Percentiles rank a stretch among this genome's conserved stretches.
Conservation (phyloP, 2,797 vertebrate species). For the Pseudochromis fuscus region DNA sequence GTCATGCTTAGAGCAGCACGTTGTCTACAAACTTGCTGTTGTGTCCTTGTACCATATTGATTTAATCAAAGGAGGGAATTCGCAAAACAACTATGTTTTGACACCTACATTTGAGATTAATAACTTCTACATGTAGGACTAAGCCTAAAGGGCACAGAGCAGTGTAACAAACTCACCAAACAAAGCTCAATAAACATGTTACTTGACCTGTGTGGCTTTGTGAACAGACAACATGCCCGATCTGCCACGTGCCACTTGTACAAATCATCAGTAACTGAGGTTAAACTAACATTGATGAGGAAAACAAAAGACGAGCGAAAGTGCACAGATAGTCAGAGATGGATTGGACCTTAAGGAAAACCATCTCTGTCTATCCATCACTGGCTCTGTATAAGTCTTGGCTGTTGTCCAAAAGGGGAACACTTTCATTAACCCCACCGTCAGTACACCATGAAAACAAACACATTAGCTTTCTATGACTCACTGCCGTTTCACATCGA, state of each 20-base stretch:
- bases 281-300: constrained; percentile 54
- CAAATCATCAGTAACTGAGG: constrained; percentile 38
- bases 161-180: constrained; percentile 7
- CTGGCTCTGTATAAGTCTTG: constrained; percentile 53
- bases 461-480: constrained; percentile 67
- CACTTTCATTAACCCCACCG: constrained; percentile 64
- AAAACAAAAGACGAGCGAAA: constrained; percentile 47
- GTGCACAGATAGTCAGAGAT: constrained; percentile 36
- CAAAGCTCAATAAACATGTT: constrained; percentile 16
- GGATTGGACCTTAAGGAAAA: constrained; percentile 30
- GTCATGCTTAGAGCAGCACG: no score
- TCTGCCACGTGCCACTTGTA: constrained; percentile 35
- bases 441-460: constrained; percentile 69
- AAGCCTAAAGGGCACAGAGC: neutral
- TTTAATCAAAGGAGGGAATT: neutral
- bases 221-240: constrained; percentile 31
- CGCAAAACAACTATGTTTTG: neutral
- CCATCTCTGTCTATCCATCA: constrained; percentile 57
- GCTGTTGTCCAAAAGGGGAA: constrained; percentile 60
- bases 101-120: neutral
- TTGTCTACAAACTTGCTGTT: neutral
- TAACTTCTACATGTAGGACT: neutral
- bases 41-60: neutral
- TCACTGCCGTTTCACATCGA: constrained; percentile 58
- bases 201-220: constrained; percentile 14